A percentile compares a stretch with the other conserved stretches of the same genome.
Evolutionary conservation across 2,888 invertebrate genomes (phyloP).

Genomic region (Brachyptera risi): DNA sequence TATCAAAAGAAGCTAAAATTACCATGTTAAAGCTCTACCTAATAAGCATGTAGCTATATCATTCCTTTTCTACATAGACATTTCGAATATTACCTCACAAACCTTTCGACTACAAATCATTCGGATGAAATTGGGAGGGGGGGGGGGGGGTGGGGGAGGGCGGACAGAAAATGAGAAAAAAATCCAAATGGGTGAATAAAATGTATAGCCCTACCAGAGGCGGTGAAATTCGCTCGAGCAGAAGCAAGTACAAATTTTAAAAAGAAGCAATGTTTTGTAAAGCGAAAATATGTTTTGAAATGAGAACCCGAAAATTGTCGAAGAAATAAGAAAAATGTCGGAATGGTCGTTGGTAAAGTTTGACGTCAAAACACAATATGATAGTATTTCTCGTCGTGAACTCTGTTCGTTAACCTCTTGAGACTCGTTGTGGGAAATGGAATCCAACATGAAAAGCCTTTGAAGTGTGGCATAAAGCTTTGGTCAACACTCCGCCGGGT

Average conservation of each 20-base stretch:
- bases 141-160: background rate
- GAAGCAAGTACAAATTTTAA: too few species aligned
- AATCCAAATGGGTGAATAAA: slow-evolving; percentile 4
- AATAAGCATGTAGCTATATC: slow-evolving; percentile 4
- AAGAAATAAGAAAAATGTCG: slow-evolving; percentile 4
- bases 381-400: background rate
- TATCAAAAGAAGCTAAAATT: background rate
- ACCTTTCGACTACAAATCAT: background rate
- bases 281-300: too few species aligned
- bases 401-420: background rate
- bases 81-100: background rate
- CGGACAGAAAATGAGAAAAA: background rate
- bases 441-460: too few species aligned
- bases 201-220: background rate
- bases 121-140: background rate
- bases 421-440: background rate
- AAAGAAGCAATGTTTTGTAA: too few species aligned
- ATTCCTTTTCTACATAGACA: background rate
- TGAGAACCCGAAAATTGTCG: too few species aligned
- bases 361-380: background rate
- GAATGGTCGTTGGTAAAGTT: too few species aligned
- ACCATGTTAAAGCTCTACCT: background rate
- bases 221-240: too few species aligned
- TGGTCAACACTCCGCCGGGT: background rate
- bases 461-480: background rate